Conservation (phyloP, 2,797 vertebrate species). For the Peromyscus attwateri region DNA sequence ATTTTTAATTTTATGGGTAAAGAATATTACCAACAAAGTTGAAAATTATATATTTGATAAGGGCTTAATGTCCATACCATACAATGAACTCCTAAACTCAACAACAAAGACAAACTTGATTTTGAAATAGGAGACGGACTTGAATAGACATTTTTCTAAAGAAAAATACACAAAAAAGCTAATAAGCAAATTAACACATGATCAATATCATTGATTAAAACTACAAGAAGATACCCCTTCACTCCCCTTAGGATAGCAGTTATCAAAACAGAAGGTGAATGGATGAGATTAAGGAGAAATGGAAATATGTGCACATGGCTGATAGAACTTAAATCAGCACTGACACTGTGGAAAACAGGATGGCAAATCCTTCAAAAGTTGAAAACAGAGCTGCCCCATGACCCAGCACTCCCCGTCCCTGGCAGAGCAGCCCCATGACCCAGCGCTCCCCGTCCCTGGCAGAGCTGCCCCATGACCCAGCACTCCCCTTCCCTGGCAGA, state of each 20-base stretch:
- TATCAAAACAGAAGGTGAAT: not conserved
- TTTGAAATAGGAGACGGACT: slow-evolving; percentile 5
- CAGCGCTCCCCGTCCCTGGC: not conserved
- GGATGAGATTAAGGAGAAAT: not conserved
- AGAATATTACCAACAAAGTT: not conserved
- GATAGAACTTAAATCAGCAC: not conserved
- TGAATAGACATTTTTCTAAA: slow-evolving; percentile 14
- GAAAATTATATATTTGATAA: slow-evolving; percentile 6
- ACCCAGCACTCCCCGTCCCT: not conserved
- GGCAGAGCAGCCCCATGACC: not conserved
- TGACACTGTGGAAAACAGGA: not conserved
- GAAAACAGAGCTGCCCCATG: not conserved
- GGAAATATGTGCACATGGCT: not conserved
- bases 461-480: not conserved
- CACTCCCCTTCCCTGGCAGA: not conserved
- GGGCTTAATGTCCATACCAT: not conserved
- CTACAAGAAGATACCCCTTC: not conserved
- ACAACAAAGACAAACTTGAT: not conserved
- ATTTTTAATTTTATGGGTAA: not conserved
- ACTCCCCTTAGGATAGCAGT: not conserved
- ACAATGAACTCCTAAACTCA: not conserved
- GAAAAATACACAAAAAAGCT: not conserved
- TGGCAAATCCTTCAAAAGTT: not conserved
- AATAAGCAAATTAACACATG: not conserved
- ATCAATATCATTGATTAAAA: not conserved